These are phyloP conservation scores for Papilio gigon DNA, from an alignment of 2,888 invertebrate genomes.

Conservation along the genomic window DNA sequence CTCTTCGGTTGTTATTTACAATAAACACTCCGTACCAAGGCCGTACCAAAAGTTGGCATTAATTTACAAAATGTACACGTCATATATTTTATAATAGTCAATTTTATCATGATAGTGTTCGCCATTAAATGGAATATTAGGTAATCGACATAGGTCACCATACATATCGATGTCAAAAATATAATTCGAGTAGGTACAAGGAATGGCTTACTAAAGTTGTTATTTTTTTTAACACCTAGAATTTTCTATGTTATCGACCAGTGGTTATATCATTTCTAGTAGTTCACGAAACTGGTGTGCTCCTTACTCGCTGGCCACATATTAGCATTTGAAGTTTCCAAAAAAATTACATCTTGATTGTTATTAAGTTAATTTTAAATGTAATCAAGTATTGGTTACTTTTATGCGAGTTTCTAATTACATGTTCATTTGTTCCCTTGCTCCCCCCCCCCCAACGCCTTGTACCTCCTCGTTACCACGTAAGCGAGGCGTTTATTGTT, in stretches of 20 bases:
- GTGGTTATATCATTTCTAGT: no score
- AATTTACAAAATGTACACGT: no score
- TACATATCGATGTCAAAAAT: not conserved
- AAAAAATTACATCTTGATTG: no score
- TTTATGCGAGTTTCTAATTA: not conserved
- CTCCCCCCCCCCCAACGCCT: not conserved
- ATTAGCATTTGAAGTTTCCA: no score
- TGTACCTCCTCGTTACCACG: not conserved
- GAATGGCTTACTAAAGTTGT: not conserved
- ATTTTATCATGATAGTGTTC: not conserved
- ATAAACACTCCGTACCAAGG: no score
- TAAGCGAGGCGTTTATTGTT: not conserved
- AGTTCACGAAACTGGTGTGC: no score
- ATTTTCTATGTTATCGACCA: not conserved
- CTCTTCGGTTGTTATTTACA: no score
- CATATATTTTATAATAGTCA: no score
- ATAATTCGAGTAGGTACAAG: not conserved
- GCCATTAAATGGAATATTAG: not conserved
- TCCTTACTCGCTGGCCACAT: no score
- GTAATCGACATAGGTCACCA: not conserved
- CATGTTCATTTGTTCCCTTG: not conserved
- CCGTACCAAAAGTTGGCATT: no score
- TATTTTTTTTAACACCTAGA: not conserved
- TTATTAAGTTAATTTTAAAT: no score
- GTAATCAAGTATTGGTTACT: no score